These are phyloP conservation scores for Ictalurus punctatus DNA, from an alignment of 2,113 vertebrate genomes.

Conservation along the genomic window DNA sequence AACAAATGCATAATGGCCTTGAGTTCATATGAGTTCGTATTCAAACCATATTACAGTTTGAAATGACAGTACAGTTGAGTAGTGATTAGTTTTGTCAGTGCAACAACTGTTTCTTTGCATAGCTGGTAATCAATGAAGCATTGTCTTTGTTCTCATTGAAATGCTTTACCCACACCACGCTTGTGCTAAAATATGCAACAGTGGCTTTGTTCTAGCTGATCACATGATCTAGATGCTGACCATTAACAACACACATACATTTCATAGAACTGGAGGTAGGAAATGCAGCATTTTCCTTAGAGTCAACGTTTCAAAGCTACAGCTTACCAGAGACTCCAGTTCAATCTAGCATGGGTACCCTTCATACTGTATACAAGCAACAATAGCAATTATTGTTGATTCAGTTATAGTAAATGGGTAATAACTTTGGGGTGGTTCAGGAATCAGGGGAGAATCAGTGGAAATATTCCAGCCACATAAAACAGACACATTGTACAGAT, in stretches of 20 bases:
- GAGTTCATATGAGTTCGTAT: neutral
- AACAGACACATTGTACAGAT: neutral
- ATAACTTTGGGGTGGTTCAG: neutral
- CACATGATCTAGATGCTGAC: neutral
- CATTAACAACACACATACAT: neutral
- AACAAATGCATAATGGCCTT: too few species aligned
- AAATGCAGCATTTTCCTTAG: neutral
- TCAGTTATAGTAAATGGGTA: neutral
- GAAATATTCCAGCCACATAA: neutral
- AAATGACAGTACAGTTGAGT: neutral
- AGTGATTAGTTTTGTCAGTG: neutral
- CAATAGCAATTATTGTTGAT: neutral
- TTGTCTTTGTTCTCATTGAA: slow-evolving; percentile 66
- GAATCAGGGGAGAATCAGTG: neutral
- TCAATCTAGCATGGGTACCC: neutral
- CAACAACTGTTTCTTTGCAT: slow-evolving; percentile 34
- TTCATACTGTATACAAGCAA: neutral
- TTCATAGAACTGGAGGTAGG: neutral
- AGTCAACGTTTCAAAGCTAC: neutral
- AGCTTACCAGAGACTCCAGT: neutral
- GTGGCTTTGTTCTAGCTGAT: neutral
- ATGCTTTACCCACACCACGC: neutral
- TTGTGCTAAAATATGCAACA: neutral
- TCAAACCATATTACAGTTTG: neutral
- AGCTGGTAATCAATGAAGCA: slow-evolving; percentile 61